A percentile compares a stretch with the other conserved stretches of the same genome.
These are phyloP conservation scores for Puma concolor DNA, from an alignment of 2,113 vertebrate species.

Conservation along the genomic window DNA sequence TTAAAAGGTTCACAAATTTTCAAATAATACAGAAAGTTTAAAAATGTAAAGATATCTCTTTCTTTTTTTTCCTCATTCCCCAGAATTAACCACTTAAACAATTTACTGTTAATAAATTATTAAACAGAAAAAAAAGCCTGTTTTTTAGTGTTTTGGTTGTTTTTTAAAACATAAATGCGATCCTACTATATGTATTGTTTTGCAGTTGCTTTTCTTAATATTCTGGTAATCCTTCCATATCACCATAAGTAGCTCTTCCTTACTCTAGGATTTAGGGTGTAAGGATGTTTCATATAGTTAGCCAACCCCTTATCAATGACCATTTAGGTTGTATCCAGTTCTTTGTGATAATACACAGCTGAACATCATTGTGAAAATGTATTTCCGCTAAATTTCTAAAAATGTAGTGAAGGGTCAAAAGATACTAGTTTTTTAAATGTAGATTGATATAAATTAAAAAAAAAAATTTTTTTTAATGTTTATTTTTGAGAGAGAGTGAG, in stretches of 20 bases:
- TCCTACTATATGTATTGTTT: neutral
- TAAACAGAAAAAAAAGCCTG: neutral
- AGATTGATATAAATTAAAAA: neutral
- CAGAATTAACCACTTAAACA: neutral
- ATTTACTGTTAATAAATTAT: neutral
- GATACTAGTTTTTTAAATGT: neutral
- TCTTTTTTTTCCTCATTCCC: neutral
- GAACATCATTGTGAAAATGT: neutral
- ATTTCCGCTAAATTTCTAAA: neutral
- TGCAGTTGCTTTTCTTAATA: neutral
- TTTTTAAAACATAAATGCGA: neutral
- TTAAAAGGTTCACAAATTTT: neutral
- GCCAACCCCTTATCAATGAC: neutral
- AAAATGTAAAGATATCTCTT: neutral
- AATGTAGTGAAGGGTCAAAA: neutral
- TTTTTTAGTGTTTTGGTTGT: neutral
- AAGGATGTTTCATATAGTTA: constrained; percentile 4
- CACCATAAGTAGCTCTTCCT: neutral
- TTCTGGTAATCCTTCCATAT: neutral
- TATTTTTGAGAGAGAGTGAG: too few species aligned
- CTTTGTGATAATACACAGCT: neutral
- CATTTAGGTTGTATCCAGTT: neutral
- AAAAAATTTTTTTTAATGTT: neutral
- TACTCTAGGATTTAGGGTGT: neutral
- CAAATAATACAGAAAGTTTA: neutral